Base-by-base conservation (phyloP, 53 echinoderm and acorn worm genomes). In the Mesocentrotus franciscanus region DNA sequence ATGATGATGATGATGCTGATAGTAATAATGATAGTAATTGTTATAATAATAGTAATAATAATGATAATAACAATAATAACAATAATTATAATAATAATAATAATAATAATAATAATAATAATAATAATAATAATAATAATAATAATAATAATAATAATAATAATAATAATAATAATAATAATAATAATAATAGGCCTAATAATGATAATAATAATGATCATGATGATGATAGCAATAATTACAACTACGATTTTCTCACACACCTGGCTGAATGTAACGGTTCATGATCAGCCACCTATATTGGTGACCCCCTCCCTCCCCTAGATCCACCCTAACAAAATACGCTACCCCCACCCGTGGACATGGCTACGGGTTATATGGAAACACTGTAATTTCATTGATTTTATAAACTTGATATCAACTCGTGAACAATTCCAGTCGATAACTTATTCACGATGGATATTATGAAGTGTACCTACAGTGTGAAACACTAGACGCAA, bases 1-100 rank as follows among this genome's bases (percentile, higher is more conserved):
- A 68, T 32, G 42, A 87, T 95, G 95, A 39, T 95, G 95, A 95
- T 66, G 49, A 68, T 95, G 39, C n/a, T n/a, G n/a, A 95, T 95
- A 68, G 4, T 94, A 20, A 84, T 84, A 39, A 9, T 84, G 2
- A 84, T 84, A 35, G 42, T 39, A 36, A 1, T 84, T 10, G 1
- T 3, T 0, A 35, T 29, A 18, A 84, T 84, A 11, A 84, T 39
- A 18, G 29, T 35, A 18, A 36, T 84, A 16, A 17, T 84, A 18
- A 36, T 36, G 29, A 84, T 39, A 18, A 84, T 84, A 1, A 84
- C 42, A 10, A 42, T 84, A 14, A 84, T 84, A 10, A 84, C 1
- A 7, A 84, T 42, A 10, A 84, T 84, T 2, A 84, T 84, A 10
- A 84, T 84, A 10, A 84, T 36, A 11, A n/a, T n/a, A 16, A 17